These are phyloP conservation scores for Abscondita cerata DNA, from an alignment of 2,888 invertebrate species.

Conservation along the genomic window DNA sequence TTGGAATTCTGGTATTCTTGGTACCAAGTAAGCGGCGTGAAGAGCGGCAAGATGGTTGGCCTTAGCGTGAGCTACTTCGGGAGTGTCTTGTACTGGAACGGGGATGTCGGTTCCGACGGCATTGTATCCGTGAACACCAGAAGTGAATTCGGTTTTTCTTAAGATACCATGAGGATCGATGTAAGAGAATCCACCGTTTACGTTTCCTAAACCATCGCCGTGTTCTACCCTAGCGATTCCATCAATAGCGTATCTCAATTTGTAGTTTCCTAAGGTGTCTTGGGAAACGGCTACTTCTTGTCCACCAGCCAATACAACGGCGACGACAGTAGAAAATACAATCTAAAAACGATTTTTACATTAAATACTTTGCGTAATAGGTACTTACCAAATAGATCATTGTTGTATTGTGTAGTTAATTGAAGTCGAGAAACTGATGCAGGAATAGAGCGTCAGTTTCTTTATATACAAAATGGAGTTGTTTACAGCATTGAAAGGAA, in stretches of 20 bases:
- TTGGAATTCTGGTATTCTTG: conserved; percentile 19
- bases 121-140: conserved; percentile 40
- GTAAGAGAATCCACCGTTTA: conserved; percentile 42
- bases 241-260: conserved; percentile 37
- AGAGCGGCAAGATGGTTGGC: conserved; percentile 37
- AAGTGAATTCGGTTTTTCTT: conserved; percentile 37
- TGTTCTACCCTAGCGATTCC: conserved; percentile 40
- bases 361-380: too few relatives aligned
- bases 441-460: neutral
- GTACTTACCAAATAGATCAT: conserved; percentile 7
- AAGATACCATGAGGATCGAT: conserved; percentile 39
- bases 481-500: neutral
- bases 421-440: neutral
- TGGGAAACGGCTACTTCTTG: conserved; percentile 37
- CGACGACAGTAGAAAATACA: conserved; percentile 20
- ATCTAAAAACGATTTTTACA: conserved; percentile 16
- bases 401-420: neutral
- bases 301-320: conserved; percentile 19
- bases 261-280: conserved; percentile 44
- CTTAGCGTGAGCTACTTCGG: conserved; percentile 44
- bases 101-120: conserved; percentile 39
- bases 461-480: neutral
- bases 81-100: conserved; percentile 42
- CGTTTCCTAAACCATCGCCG: conserved; percentile 36
- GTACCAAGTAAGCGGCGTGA: conserved; percentile 15